Evolutionary conservation across 2,888 invertebrate genomes (phyloP).

Genomic region (Troides aeacus): DNA sequence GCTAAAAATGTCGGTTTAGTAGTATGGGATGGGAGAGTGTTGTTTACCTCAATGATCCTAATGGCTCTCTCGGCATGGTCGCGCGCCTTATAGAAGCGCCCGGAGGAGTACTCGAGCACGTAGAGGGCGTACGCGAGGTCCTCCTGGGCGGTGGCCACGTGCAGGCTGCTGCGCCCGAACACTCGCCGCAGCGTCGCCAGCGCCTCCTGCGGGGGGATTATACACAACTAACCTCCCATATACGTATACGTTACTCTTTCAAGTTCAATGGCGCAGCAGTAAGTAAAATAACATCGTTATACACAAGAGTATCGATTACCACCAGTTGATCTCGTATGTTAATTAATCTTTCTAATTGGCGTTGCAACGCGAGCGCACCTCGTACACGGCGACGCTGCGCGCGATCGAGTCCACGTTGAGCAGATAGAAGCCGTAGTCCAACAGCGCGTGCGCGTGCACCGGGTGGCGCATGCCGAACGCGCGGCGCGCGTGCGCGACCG

Average conservation of each 20-base stretch:
- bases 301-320: too few relatives aligned
- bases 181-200: slow-evolving; percentile 86
- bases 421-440: slow-evolving; percentile 95
- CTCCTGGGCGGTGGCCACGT: slow-evolving; percentile 94
- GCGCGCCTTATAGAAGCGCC: slow-evolving; percentile 89
- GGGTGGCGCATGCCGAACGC: slow-evolving; percentile 85
- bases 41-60: slow-evolving; percentile 83
- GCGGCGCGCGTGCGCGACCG: slow-evolving; percentile 84
- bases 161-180: slow-evolving; percentile 91
- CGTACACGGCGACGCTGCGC: slow-evolving; percentile 91
- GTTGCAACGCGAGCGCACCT: slow-evolving; percentile 62
- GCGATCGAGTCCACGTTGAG: slow-evolving; percentile 92
- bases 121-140: slow-evolving; percentile 96
- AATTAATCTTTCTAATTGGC: too few relatives aligned
- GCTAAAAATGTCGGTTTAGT: too few relatives aligned
- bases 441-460: slow-evolving; percentile 89
- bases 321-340: too few relatives aligned
- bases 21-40: too few relatives aligned
- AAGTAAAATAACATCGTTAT: too few relatives aligned
- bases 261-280: too few relatives aligned
- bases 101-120: slow-evolving; percentile 94
- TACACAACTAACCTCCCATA: too few relatives aligned
- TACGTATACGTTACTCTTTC: too few relatives aligned
- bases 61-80: slow-evolving; percentile 92
- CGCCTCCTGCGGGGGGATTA: slow-evolving; percentile 79